Evolutionary conservation across 1,140 invertebrate genomes (phyloP).

Genomic region (Euschistus heros): DNA sequence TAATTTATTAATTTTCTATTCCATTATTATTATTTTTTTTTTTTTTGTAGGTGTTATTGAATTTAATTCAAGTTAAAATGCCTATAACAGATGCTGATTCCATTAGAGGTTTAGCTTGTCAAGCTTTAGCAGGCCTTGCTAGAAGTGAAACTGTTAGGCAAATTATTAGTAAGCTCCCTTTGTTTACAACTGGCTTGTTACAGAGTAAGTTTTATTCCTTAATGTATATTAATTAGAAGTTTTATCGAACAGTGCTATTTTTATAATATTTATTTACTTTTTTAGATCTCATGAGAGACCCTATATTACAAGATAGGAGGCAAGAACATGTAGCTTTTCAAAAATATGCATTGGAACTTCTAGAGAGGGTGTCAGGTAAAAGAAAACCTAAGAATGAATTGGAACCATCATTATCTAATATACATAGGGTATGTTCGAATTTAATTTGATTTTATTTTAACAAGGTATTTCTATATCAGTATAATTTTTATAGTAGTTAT

Average conservation of each 20-base stretch:
- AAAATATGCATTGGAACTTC: conserved; percentile 82
- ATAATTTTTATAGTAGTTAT: too few species aligned
- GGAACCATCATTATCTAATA: conserved; percentile 72
- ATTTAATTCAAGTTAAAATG: conserved; percentile 79
- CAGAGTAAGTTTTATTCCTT: conserved; percentile 50
- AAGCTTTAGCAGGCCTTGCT: conserved; percentile 82
- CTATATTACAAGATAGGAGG: conserved; percentile 89
- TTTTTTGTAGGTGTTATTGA: conserved; percentile 48
- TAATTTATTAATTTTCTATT: neutral
- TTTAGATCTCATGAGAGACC: conserved; percentile 84
- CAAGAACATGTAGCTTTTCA: conserved; percentile 93
- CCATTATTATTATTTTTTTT: neutral
- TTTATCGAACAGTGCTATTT: neutral
- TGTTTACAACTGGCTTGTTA: conserved; percentile 87
- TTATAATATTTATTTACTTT: neutral
- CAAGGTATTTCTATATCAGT: too few species aligned
- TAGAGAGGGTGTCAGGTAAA: conserved; percentile 86
- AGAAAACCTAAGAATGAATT: conserved; percentile 68
- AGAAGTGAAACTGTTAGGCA: conserved; percentile 84
- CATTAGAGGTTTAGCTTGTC: conserved; percentile 80
- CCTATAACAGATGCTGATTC: conserved; percentile 95
- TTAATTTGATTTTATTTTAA: too few species aligned
- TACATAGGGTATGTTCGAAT: conserved; percentile 54
- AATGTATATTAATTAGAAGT: neutral
- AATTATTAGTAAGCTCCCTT: conserved; percentile 89